Conservation (phyloP, 2,888 invertebrate species). For the Aphodius granarius region DNA sequence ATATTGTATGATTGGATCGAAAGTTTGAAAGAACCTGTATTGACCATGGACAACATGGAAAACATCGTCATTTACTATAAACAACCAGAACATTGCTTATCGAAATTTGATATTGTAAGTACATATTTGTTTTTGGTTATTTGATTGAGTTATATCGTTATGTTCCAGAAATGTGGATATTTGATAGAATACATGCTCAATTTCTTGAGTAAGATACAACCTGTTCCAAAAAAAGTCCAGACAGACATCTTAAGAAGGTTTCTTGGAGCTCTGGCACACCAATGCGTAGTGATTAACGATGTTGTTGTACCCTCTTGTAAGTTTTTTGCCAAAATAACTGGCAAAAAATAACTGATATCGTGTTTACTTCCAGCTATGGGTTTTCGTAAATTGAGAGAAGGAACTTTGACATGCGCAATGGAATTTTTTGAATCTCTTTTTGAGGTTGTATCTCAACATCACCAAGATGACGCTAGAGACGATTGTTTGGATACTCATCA, state of each 20-base stretch:
- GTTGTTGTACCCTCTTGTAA: conserved; percentile 54
- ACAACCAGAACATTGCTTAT: conserved; percentile 64
- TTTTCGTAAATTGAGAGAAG: conserved; percentile 60
- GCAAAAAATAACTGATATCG: conserved; percentile 2
- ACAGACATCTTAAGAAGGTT: conserved; percentile 65
- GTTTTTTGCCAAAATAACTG: conserved; percentile 13
- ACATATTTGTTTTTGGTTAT: conserved; percentile 10
- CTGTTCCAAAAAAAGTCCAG: conserved; percentile 62
- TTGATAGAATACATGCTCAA: conserved; percentile 73
- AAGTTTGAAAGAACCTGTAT: conserved; percentile 67
- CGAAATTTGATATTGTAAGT: conserved; percentile 59
- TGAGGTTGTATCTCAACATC: conserved; percentile 57
- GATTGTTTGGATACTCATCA: background rate
- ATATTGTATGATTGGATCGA: conserved; percentile 79
- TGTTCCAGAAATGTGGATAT: conserved; percentile 64
- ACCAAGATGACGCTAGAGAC: conserved; percentile 19
- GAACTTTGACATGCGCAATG: conserved; percentile 58
- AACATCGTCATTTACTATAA: conserved; percentile 65
- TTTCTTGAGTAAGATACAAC: conserved; percentile 68
- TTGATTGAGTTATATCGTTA: conserved; percentile 9
- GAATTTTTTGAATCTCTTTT: conserved; percentile 59
- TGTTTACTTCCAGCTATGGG: conserved; percentile 46
- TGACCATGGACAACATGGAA: conserved; percentile 68
- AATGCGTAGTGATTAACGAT: conserved; percentile 58
- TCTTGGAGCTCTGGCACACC: conserved; percentile 69